Percentiles rank a stretch among this genome's conserved stretches.
phyloP scores from a whole-genome alignment of 2,113 vertebrate species.

The Platycercus adscitus region DNA sequence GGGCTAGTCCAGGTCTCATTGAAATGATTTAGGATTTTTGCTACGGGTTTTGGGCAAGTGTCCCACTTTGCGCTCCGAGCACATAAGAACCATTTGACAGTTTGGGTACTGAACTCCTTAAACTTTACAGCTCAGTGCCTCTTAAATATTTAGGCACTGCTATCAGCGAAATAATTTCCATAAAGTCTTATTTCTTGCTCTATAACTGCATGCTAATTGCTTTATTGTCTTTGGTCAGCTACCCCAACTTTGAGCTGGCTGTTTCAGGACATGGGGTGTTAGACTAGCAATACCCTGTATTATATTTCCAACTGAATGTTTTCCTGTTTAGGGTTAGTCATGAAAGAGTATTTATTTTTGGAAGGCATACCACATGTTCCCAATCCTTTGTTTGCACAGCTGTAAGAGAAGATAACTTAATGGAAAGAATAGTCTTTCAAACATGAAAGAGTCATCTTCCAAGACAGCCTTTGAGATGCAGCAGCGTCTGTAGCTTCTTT shows the following conservation, averaged over 20 bases:
- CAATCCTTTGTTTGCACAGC: constrained; percentile 60
- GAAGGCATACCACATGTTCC: constrained; percentile 29
- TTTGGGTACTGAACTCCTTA: not conserved
- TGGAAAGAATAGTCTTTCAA: constrained; percentile 15
- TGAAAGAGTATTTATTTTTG: constrained; percentile 48
- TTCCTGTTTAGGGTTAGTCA: not conserved
- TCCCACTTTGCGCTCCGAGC: not conserved
- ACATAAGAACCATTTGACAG: not conserved
- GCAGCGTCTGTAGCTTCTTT: not conserved
- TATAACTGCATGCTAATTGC: not conserved
- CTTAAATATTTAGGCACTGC: not conserved
- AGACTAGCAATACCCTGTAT: not conserved
- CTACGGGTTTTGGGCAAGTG: not conserved
- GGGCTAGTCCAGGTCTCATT: not conserved
- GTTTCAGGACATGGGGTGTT: not conserved
- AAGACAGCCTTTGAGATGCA: not conserved
- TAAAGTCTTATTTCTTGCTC: not conserved
- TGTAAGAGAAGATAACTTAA: constrained; percentile 31
- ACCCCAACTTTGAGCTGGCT: not conserved
- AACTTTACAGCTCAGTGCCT: not conserved
- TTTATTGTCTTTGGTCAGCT: constrained; percentile 17
- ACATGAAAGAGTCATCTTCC: constrained; percentile 7
- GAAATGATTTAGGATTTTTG: constrained; percentile 9
- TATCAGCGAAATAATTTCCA: not conserved
- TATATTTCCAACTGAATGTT: not conserved